These are phyloP conservation scores for Laothoe populi DNA, from an alignment of 2,888 invertebrate genomes.

Conservation along the genomic window DNA sequence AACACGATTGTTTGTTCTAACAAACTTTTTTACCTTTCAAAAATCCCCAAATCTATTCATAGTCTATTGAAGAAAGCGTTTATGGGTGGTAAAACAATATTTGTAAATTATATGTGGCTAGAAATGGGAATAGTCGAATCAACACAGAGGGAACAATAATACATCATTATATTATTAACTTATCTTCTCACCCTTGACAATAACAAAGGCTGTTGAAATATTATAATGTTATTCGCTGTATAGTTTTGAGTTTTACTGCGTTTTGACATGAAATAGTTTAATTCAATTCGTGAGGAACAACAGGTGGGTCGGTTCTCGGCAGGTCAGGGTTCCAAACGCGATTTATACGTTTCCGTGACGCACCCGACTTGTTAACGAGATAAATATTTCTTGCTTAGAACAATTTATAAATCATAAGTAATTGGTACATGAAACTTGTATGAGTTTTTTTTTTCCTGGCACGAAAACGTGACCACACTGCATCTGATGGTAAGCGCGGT, in stretches of 20 bases:
- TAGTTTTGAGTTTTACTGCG: constrained; percentile 68
- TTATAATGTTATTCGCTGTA: constrained; percentile 76
- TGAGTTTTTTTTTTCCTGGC: no score
- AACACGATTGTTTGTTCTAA: constrained; percentile 64
- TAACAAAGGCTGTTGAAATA: constrained; percentile 81
- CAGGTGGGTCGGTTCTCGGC: constrained; percentile 51
- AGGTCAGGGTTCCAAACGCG: constrained; percentile 17
- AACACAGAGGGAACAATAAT: constrained; percentile 70
- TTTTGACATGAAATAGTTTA: constrained; percentile 78
- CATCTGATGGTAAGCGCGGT: no score
- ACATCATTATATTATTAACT: constrained; percentile 83
- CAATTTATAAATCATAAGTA: neutral
- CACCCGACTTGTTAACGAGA: constrained; percentile 19
- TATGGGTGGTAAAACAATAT: constrained; percentile 34
- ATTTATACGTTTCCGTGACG: constrained; percentile 20
- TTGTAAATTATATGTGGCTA: constrained; percentile 56
- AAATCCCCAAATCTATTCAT: constrained; percentile 41
- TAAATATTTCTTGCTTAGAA: constrained; percentile 2
- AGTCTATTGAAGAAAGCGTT: constrained; percentile 31
- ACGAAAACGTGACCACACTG: no score
- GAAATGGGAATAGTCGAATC: constrained; percentile 67
- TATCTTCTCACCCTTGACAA: constrained; percentile 84
- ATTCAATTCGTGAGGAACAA: constrained; percentile 72
- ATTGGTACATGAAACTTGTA: no score
- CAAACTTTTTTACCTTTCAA: constrained; percentile 34